Base-by-base conservation (phyloP, 64 coral and sea anemone genomes). In the Stylophora pistillata region DNA sequence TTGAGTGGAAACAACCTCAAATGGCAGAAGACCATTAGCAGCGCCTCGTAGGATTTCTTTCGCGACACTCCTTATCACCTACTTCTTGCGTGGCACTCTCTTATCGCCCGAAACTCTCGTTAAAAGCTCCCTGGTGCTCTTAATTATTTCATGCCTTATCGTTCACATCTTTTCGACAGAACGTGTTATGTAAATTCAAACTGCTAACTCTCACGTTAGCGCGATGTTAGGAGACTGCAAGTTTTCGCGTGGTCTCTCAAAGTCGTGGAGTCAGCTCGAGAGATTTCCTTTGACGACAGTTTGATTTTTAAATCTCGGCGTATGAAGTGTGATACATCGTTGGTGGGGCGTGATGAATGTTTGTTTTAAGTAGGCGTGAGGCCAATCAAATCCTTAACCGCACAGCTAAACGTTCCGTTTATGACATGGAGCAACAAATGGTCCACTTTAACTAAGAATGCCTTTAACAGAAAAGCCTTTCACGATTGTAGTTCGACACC, bases 401-500 rank as follows among this genome's bases (percentile, higher is more conserved):
- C 80, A 70, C 80, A 20, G 17, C 60, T 84, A 84, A 84, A 84
- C 80, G 80, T 34, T 68, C 21, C 80, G 80, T 84, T 84, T 84
- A 70, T 84, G 58, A 34, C 80, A 69, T 84, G 59, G 31, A 84
- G 60, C 80, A 69, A 93, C 81, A 96, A 96, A 96, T 90, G 78
- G 73, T 73, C 78, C 88, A 88, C 83, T 91, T 98, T 86, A 83
- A 56, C 58, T 73, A 87, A 87, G 87, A 88, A 88, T 91, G 60
- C 90, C 55, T 85, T 66, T 71, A 91, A 58, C 85, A 85, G 89
- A 89, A 93, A 71, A 83, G 91, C 88, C 88, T 90, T 94, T 93
- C 83, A 75, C 30, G 92, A 87, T 88, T 88, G 86, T 89, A 94
- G 90, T 85, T 88, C 74, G 83, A 94, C 86, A 98, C 91, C 88